Evolutionary conservation across 2,113 vertebrate species (phyloP).

Genomic region (Condylura cristata): DNA sequence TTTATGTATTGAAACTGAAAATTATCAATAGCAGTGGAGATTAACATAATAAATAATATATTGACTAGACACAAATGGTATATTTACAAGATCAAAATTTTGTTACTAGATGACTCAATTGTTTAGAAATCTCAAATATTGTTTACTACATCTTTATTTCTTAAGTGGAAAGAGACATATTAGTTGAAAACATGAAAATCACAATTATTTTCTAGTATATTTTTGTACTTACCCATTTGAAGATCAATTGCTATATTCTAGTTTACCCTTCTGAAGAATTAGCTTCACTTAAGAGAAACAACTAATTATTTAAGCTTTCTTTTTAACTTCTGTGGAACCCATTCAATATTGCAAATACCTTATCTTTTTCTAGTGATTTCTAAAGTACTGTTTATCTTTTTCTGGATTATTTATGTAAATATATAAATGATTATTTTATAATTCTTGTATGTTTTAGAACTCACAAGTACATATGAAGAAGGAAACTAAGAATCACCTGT

Average conservation of each 20-base stretch:
- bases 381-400: constrained; percentile 11
- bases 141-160: constrained; percentile 16
- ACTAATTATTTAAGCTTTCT: constrained; percentile 9
- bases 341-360: not conserved
- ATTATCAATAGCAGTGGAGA: constrained; percentile 22
- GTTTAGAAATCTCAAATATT: not conserved
- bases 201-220: constrained; percentile 6
- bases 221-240: constrained; percentile 2
- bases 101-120: not conserved
- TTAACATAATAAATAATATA: not conserved
- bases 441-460: constrained; percentile 23
- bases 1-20: constrained; percentile 18
- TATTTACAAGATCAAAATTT: constrained; percentile 20
- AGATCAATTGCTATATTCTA: constrained; percentile 22
- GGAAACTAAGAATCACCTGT: constrained; percentile 14
- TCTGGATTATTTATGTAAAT: not conserved
- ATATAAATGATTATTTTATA: constrained; percentile 25
- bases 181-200: constrained; percentile 15
- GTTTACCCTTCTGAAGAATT: not conserved
- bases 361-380: constrained; percentile 10
- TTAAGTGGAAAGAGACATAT: not conserved
- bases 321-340: not conserved
- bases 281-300: not conserved
- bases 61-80: not conserved
- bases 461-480: not conserved